phyloP scores from a whole-genome alignment of 2,113 vertebrate species.

The Pyrgilauda ruficollis region DNA sequence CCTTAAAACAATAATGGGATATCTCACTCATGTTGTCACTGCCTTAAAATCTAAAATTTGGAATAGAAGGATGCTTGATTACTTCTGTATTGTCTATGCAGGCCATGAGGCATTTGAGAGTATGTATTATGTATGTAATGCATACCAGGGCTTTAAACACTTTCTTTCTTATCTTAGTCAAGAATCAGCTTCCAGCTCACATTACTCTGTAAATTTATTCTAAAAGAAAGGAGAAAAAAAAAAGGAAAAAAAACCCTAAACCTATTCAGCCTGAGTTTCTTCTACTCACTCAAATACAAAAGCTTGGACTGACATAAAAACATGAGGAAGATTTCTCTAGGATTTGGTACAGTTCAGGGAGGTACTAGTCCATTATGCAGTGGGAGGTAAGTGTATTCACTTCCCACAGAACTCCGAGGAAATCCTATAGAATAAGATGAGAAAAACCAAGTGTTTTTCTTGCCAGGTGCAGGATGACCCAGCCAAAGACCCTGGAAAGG shows the following conservation, averaged over 20 bases:
- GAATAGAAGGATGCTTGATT: constrained; percentile 17
- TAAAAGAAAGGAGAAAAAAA: background rate
- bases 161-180: background rate
- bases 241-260: background rate
- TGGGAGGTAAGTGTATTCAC: background rate
- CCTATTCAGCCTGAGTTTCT: background rate
- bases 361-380: background rate
- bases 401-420: background rate
- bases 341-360: background rate
- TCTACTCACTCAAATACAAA: background rate
- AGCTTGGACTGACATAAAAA: background rate
- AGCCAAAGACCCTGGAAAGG: background rate
- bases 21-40: background rate
- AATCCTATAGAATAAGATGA: background rate
- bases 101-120: background rate
- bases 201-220: background rate
- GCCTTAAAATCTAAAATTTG: background rate
- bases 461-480: background rate
- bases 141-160: background rate
- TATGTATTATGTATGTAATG: background rate
- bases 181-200: background rate
- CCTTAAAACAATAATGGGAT: background rate
- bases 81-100: background rate
- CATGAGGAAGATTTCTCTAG: background rate
- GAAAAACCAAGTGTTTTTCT: background rate